Evolutionary conservation across 92 coral and sea anemone species (phyloP).

Genomic region (Siderastrea radians): DNA sequence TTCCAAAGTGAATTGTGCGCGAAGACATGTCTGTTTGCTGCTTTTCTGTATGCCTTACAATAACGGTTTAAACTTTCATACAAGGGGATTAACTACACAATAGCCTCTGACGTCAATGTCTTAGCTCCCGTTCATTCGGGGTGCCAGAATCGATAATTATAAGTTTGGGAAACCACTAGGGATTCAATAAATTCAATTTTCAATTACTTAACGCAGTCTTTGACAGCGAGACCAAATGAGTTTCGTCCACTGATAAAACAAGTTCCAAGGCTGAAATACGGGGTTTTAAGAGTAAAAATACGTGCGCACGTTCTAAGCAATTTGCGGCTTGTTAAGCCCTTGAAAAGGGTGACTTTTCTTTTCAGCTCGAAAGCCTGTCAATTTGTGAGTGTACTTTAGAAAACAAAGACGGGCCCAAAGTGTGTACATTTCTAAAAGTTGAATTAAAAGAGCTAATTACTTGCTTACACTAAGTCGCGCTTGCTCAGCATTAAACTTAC

Average conservation of each 20-base stretch:
- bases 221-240: background rate
- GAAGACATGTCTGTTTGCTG: slow-evolving; percentile 3
- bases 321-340: slow-evolving; percentile 14
- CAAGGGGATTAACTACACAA: slow-evolving; percentile 37
- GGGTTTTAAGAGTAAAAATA: background rate
- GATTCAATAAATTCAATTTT: slow-evolving; percentile 15
- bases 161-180: slow-evolving; percentile 16
- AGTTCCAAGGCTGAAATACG: background rate
- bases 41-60: background rate
- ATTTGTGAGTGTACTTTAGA: slow-evolving; percentile 8
- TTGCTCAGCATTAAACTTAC: background rate
- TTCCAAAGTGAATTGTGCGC: slow-evolving; percentile 11
- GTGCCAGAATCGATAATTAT: slow-evolving; percentile 13
- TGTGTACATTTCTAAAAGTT: slow-evolving; percentile 28
- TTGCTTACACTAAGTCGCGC: background rate
- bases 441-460: slow-evolving; percentile 39
- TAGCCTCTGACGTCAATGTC: slow-evolving; percentile 15
- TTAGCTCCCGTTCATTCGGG: background rate
- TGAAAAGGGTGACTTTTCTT: background rate
- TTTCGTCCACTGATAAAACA: background rate
- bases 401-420: slow-evolving; percentile 20
- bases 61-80: slow-evolving; percentile 28
- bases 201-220: background rate
- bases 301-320: background rate
- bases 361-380: background rate